A percentile compares a stretch with the other conserved stretches of the same genome.
Conservation (phyloP, 2,113 vertebrate genomes). For the Ictalurus furcatus region DNA sequence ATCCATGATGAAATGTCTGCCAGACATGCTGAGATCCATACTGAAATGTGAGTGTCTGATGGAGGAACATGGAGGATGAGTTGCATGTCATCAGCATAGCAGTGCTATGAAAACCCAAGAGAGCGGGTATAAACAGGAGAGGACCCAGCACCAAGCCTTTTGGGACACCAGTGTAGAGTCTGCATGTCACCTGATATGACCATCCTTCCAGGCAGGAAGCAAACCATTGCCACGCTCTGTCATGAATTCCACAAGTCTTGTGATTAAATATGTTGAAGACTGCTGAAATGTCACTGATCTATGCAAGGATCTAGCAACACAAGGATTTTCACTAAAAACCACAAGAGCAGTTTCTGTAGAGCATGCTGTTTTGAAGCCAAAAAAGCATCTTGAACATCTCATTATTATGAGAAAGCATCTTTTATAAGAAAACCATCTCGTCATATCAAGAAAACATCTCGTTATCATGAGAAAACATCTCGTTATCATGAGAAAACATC, state of each 20-base stretch:
- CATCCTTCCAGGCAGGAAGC: neutral
- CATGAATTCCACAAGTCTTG: neutral
- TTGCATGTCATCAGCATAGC: neutral
- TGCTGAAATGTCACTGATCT: neutral
- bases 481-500: neutral
- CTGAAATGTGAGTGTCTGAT: neutral
- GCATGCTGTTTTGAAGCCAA: neutral
- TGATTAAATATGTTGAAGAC: neutral
- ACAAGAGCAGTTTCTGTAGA: neutral
- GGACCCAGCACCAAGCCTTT: neutral
- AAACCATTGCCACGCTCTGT: neutral
- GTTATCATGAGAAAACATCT: neutral
- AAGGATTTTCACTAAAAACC: neutral
- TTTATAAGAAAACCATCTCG: neutral
- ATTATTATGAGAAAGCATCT: neutral
- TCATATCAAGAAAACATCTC: no score
- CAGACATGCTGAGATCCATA: neutral
- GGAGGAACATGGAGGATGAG: neutral
- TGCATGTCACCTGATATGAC: neutral
- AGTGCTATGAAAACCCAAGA: neutral
- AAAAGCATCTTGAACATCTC: neutral
- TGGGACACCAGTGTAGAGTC: neutral
- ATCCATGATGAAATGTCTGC: neutral
- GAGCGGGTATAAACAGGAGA: neutral
- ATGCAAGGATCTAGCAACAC: neutral